Evolutionary conservation across 2,113 vertebrate genomes (phyloP).

Genomic region (Daubentonia madagascariensis): DNA sequence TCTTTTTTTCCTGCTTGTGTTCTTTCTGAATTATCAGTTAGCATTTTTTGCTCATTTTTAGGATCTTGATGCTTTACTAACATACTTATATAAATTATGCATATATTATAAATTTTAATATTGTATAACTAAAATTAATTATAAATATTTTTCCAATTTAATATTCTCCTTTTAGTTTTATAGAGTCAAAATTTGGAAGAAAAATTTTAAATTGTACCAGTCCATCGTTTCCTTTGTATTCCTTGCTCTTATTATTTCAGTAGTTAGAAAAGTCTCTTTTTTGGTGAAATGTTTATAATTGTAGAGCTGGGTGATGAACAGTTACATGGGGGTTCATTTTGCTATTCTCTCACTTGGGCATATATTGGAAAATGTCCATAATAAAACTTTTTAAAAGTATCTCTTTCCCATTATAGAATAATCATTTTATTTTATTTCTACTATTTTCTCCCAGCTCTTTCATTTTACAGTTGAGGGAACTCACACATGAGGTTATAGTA

Average conservation of each 20-base stretch:
- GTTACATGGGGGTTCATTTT: neutral
- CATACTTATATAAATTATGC: neutral
- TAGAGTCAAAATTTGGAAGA: neutral
- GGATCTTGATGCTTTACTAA: neutral
- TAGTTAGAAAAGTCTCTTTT: neutral
- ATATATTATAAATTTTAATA: neutral
- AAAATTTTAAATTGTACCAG: neutral
- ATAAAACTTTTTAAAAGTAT: neutral
- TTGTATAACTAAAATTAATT: neutral
- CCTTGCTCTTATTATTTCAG: neutral
- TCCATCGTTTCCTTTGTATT: neutral
- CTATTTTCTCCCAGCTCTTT: neutral
- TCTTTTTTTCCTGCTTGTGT: neutral
- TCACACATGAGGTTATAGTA: neutral
- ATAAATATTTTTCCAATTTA: neutral
- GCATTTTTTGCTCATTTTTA: neutral
- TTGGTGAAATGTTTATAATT: neutral
- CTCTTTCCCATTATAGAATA: neutral
- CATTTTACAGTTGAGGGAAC: neutral
- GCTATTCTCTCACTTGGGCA: neutral
- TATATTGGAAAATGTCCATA: neutral
- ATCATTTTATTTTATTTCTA: neutral
- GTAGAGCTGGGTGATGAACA: neutral
- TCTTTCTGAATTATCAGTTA: neutral
- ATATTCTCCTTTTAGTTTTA: neutral